Evolutionary conservation across 2,797 vertebrate species (phyloP).

Genomic region (Pitangus sulphuratus): DNA sequence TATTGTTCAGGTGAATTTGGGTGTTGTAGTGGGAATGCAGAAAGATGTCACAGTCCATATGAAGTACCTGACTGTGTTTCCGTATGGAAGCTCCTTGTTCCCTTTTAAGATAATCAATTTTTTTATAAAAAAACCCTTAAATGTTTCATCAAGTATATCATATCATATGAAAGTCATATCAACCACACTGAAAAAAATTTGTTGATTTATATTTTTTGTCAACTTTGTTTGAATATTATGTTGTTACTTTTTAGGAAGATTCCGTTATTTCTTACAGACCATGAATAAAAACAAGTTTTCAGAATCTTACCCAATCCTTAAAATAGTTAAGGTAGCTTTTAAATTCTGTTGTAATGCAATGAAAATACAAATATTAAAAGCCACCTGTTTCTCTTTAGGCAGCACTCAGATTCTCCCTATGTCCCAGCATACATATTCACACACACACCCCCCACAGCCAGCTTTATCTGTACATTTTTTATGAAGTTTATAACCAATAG

Average conservation of each 20-base stretch:
- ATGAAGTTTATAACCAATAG: neutral
- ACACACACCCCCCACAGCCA: neutral
- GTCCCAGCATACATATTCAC: neutral
- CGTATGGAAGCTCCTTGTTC: neutral
- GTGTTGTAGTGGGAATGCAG: neutral
- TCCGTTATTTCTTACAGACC: neutral
- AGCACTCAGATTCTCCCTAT: neutral
- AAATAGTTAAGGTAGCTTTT: neutral
- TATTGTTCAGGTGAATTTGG: neutral
- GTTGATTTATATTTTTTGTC: neutral
- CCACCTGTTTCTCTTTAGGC: neutral
- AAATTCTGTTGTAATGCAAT: neutral
- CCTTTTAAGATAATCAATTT: fast-evolving
- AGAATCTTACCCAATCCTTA: neutral
- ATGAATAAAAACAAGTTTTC: neutral
- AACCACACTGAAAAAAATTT: neutral
- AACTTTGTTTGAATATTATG: neutral
- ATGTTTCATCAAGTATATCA: neutral
- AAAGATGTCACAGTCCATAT: neutral
- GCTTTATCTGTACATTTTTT: neutral
- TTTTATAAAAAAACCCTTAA: neutral
- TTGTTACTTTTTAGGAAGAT: neutral
- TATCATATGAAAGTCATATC: neutral
- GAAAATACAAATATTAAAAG: neutral
- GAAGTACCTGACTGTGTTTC: neutral